Evolutionary conservation across 2,113 vertebrate species (phyloP).

Genomic region (Rhipidura dahli): DNA sequence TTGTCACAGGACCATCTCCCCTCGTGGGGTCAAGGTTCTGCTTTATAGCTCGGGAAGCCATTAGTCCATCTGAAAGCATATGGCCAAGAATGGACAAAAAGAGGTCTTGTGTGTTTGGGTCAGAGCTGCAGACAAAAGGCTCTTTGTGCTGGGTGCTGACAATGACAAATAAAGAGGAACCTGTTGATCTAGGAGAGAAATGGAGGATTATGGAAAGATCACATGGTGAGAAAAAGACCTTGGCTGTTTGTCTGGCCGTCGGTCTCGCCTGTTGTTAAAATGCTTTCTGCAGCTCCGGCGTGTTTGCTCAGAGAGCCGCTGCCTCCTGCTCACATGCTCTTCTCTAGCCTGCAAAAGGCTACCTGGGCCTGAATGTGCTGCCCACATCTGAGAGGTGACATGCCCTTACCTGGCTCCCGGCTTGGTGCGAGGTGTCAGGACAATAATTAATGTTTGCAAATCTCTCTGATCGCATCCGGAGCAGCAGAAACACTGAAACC

Average conservation of each 20-base stretch:
- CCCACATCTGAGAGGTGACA: neutral
- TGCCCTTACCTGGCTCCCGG: neutral
- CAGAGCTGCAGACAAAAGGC: conserved; percentile 33
- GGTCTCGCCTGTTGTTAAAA: neutral
- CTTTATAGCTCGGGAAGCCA: neutral
- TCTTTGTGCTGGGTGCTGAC: conserved; percentile 27
- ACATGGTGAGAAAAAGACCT: neutral
- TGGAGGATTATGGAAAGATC: neutral
- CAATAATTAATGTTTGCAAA: neutral
- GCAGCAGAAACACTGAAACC: neutral
- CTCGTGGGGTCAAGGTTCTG: conserved; percentile 3
- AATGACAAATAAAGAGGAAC: conserved; percentile 42
- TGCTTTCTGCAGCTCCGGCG: neutral
- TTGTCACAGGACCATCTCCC: neutral
- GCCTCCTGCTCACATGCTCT: neutral
- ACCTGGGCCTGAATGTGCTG: neutral
- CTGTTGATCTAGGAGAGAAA: conserved; percentile 31
- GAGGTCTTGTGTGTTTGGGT: neutral
- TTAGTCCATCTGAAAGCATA: neutral
- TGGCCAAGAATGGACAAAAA: neutral
- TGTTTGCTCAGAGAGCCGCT: neutral
- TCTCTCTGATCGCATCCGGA: neutral
- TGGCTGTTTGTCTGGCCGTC: neutral
- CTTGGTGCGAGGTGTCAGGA: accelerated
- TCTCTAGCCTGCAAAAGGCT: neutral